phyloP scores from a whole-genome alignment of 2,888 invertebrate species.

The Muscina levida region DNA sequence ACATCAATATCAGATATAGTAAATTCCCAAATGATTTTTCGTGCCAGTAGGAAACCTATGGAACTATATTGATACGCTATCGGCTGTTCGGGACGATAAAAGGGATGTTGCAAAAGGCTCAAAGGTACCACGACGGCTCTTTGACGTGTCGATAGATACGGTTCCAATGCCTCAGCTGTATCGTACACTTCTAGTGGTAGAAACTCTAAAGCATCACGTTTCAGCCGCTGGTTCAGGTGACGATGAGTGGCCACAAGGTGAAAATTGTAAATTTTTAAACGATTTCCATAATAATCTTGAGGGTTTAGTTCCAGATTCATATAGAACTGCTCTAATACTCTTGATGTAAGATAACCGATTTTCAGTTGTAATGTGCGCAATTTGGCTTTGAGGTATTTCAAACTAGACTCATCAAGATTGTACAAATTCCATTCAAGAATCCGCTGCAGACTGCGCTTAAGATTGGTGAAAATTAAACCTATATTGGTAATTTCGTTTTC shows the following conservation, averaged over 20 bases:
- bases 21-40: slow-evolving; percentile 12
- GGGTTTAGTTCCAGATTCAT: background rate
- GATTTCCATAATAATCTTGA: slow-evolving; percentile 17
- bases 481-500: background rate
- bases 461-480: background rate
- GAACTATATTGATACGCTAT: slow-evolving; percentile 3
- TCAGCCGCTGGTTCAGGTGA: background rate
- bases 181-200: slow-evolving; percentile 1
- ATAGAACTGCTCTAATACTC: background rate
- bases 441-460: background rate
- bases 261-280: slow-evolving; percentile 23
- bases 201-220: slow-evolving; percentile 20
- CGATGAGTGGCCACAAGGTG: background rate
- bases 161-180: background rate
- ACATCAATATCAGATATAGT: slow-evolving; percentile 18
- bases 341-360: background rate
- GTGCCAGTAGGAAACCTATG: slow-evolving; percentile 15
- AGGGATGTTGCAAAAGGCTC: slow-evolving; percentile 4
- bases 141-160: slow-evolving; percentile 4
- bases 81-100: slow-evolving; percentile 4
- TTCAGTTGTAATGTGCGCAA: slow-evolving; percentile 11
- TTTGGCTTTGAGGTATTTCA: slow-evolving; percentile 5
- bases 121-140: slow-evolving; percentile 4
- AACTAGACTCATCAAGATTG: background rate
- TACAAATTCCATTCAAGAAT: background rate